A percentile compares a stretch with the other conserved stretches of the same genome.
Conservation (phyloP, 2,797 vertebrate genomes). For the Siniperca obscura region DNA sequence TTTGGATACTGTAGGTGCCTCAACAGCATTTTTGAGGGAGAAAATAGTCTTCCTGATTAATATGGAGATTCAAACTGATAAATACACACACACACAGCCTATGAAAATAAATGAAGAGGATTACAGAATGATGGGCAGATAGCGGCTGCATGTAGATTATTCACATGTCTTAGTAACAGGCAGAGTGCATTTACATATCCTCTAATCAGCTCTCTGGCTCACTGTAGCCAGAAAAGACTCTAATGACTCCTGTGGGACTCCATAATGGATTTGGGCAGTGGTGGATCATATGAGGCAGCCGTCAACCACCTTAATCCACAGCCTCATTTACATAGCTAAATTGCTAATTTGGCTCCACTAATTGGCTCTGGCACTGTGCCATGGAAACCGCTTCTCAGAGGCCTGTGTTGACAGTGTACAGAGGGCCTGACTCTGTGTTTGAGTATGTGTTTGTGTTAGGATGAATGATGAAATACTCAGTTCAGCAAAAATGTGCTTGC, state of each 20-base stretch:
- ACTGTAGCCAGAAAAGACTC: conserved; percentile 44
- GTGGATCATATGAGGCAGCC: conserved; percentile 44
- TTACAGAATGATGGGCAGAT: conserved; percentile 41
- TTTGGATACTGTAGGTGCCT: neutral
- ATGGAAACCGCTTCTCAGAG: conserved; percentile 38
- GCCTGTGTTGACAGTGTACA: conserved; percentile 25
- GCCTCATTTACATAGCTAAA: conserved; percentile 70
- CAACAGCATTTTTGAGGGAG: neutral
- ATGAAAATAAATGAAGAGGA: conserved; percentile 10
- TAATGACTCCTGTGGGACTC: conserved; percentile 56
- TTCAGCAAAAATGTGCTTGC: conserved; percentile 13
- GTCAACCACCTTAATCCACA: conserved; percentile 60
- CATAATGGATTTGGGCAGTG: conserved; percentile 55
- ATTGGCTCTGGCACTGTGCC: conserved; percentile 59
- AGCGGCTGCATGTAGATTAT: conserved; percentile 26
- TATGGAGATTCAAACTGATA: conserved; percentile 12
- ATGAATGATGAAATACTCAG: conserved; percentile 11
- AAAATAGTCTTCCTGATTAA: conserved; percentile 2
- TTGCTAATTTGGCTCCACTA: conserved; percentile 67
- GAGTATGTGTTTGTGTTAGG: neutral
- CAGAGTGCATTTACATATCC: conserved; percentile 52
- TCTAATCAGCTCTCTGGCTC: conserved; percentile 55
- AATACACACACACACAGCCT: neutral
- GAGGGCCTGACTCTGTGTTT: conserved; percentile 14
- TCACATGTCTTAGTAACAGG: conserved; percentile 42